phyloP scores from a whole-genome alignment of 2,888 invertebrate species.

The Mechanitis mazaeus region DNA sequence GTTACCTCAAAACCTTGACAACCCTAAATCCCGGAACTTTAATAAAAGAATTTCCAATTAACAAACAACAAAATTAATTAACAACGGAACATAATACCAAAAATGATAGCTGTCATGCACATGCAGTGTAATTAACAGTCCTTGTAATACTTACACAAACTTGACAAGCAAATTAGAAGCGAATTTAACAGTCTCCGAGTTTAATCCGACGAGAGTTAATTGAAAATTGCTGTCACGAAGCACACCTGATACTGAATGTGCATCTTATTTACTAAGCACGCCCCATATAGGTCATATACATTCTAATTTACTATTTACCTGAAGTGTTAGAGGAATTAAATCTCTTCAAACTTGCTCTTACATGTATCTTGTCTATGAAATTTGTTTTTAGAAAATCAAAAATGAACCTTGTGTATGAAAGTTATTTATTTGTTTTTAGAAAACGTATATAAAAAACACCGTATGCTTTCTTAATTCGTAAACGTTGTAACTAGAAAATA shows the following conservation, averaged over 20 bases:
- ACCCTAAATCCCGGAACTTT: background rate
- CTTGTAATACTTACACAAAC: constrained; percentile 20
- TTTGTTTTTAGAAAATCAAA: background rate
- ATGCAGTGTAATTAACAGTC: constrained; percentile 21
- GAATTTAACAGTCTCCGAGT: constrained; percentile 23
- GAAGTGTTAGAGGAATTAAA: background rate
- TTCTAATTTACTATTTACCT: background rate
- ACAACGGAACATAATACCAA: constrained; percentile 1
- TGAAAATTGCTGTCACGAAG: constrained; percentile 38
- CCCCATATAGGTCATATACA: background rate
- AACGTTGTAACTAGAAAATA: background rate
- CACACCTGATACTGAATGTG: constrained; percentile 28
- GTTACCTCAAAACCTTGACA: too few species aligned
- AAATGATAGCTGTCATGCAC: constrained; percentile 10
- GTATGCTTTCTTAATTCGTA: background rate
- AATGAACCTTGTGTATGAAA: background rate
- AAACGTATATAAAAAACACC: background rate
- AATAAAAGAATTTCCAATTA: background rate
- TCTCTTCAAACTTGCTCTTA: background rate
- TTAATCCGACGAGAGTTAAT: constrained; percentile 31
- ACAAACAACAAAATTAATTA: constrained; percentile 3
- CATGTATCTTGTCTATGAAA: background rate
- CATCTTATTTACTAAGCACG: constrained; percentile 12
- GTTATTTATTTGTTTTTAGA: too few species aligned
- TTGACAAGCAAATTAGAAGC: constrained; percentile 20